Percentiles rank a stretch among this genome's conserved stretches.
Evolutionary conservation across 2,888 invertebrate genomes (phyloP).

Genomic region (Mechanitis messenoides): DNA sequence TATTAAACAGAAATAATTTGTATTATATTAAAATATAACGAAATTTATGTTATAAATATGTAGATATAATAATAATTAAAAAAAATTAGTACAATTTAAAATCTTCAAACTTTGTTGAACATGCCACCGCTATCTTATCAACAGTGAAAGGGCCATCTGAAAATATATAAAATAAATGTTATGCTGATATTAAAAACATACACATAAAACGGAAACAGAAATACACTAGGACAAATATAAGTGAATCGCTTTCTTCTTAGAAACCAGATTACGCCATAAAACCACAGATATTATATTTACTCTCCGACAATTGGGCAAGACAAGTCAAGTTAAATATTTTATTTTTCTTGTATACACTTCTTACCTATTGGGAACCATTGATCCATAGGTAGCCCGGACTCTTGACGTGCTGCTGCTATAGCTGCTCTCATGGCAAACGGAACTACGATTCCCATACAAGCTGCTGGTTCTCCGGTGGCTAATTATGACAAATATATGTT

Average conservation of each 20-base stretch:
- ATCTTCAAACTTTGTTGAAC: slow-evolving; percentile 35
- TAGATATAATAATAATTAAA: no score
- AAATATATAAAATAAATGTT: slow-evolving; percentile 8
- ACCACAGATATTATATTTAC: no score
- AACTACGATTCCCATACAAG: slow-evolving; percentile 60
- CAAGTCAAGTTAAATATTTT: neutral
- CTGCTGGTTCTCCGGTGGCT: slow-evolving; percentile 74
- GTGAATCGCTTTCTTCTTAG: no score
- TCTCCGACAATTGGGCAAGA: no score
- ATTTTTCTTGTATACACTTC: slow-evolving; percentile 19
- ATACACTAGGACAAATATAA: no score
- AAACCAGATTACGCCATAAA: no score
- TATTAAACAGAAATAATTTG: no score
- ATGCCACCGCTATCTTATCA: slow-evolving; percentile 39
- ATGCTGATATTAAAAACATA: no score
- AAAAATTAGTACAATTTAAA: slow-evolving; percentile 30
- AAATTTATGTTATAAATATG: no score
- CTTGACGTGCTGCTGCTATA: slow-evolving; percentile 76
- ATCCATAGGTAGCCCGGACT: slow-evolving; percentile 68
- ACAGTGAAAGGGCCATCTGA: slow-evolving; percentile 71
- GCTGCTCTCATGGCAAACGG: slow-evolving; percentile 80
- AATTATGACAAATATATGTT: slow-evolving; percentile 16
- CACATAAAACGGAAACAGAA: no score
- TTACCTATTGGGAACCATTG: slow-evolving; percentile 78
- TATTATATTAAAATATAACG: no score